Base-by-base conservation (phyloP, 2,888 invertebrate species). In the Sinelater perroti region DNA sequence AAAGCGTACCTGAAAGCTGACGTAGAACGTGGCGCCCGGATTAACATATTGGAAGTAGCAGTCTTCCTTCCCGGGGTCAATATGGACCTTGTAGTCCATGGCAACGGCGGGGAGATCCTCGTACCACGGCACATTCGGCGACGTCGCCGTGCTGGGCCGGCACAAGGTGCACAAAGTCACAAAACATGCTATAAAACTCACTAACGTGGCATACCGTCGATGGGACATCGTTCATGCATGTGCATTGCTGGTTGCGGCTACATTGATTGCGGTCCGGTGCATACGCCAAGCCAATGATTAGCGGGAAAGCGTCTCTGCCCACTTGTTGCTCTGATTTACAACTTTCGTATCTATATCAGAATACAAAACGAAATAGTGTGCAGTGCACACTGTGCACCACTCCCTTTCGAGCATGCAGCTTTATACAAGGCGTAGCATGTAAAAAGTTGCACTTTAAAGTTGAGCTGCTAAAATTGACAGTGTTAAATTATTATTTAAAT, bases 11-110 rank as follows among this genome's bases (percentile, higher is more conserved):
- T 95, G 95, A 79, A 94, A 95, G 68, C 94, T 93, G 60, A 95
- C 93, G 79, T 94, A 95, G 75, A 97, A 91, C 58, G 94, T 94
- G 14, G 95, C 94, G 49, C 93, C 93, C 52, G 90, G 87, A 71
- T 94, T 91, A 56, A 95, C 94, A 81, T 91, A 94, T 81, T 97
- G 96, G 78, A 87, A 95, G 79, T 95, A 97, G 79, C 97, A 97
- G 74, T 97, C 96, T 79, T 96, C 95, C 75, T 88, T 89, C 54
- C 95, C 95, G n/a, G 95, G 92, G 71, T 94, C 94, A 61, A 97
- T 88, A 78, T 95, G 92, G 24, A 97, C 91, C 80, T 95, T 95
- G 76, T 97, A 97, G 75, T 96, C 96, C 90, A 95, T 94, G 1
- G 94, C 93, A 21, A 95, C 93, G 6, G 95, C 95, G 7, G 95